A percentile compares a stretch with the other conserved stretches of the same genome.
phyloP scores from a whole-genome alignment of 2,888 invertebrate species.

The Herminia tarsipennalis region DNA sequence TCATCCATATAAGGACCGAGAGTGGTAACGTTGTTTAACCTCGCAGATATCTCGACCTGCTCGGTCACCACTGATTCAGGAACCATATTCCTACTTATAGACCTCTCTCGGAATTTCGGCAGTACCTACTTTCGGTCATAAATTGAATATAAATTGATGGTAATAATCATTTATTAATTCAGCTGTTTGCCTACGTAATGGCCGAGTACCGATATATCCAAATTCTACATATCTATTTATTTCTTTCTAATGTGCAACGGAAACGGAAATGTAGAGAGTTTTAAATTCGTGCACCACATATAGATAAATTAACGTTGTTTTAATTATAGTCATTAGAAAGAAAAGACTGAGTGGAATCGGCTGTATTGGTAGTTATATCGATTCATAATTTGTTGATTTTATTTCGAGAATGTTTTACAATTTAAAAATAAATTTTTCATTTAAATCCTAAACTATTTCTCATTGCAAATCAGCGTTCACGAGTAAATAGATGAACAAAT shows the following conservation, averaged over 20 bases:
- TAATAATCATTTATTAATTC: slow-evolving; percentile 16
- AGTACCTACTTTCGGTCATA: background rate
- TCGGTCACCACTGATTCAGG: too few species aligned
- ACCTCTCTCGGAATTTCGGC: slow-evolving; percentile 1
- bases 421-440: too few species aligned
- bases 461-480: too few species aligned
- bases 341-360: slow-evolving; percentile 15
- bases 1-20: too few species aligned
- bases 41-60: too few species aligned
- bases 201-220: slow-evolving; percentile 13
- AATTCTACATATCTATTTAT: slow-evolving; percentile 1
- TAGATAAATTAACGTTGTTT: slow-evolving; percentile 29
- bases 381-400: too few species aligned
- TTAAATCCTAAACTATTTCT: too few species aligned
- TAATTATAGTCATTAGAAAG: slow-evolving; percentile 36
- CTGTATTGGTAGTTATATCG: background rate
- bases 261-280: slow-evolving; percentile 37
- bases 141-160: background rate
- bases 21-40: too few species aligned
- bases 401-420: too few species aligned
- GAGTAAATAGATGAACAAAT: too few species aligned
- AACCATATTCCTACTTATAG: too few species aligned
- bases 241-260: slow-evolving; percentile 24
- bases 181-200: slow-evolving; percentile 5
- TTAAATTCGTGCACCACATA: slow-evolving; percentile 17